Evolutionary conservation across 2,113 vertebrate species (phyloP).

Genomic region (Actinemys pallida): DNA sequence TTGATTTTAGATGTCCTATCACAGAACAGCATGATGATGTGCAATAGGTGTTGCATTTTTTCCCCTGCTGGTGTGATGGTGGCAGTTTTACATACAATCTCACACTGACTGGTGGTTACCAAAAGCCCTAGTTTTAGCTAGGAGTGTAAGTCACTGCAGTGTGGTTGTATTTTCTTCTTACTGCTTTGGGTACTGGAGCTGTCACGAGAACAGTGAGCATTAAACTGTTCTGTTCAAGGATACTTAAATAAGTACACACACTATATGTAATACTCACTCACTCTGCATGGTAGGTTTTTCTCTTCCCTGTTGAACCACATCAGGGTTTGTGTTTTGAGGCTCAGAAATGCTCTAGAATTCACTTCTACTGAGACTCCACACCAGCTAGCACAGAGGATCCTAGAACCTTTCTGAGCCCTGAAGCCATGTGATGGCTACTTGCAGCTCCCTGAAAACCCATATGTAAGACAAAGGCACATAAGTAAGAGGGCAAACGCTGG

Average conservation of each 20-base stretch:
- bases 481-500: neutral
- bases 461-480: neutral
- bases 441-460: constrained; percentile 8
- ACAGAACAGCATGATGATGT: neutral
- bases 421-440: neutral
- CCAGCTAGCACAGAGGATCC: constrained; percentile 29
- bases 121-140: neutral
- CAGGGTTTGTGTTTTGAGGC: neutral
- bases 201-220: neutral
- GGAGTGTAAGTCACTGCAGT: neutral
- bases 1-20: neutral
- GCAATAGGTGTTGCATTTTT: fast-evolving
- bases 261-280: neutral
- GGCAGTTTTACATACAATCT: neutral
- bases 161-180: neutral
- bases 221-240: neutral
- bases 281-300: neutral
- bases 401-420: neutral
- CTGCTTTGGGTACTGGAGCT: neutral
- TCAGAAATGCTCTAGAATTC: constrained; percentile 21
- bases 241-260: neutral
- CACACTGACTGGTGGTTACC: fast-evolving
- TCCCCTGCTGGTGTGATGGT: neutral
- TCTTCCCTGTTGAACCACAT: neutral
- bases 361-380: constrained; percentile 33